These are phyloP conservation scores for Pseudomyrmex concolor DNA, from an alignment of 1,140 invertebrate species.

Conservation along the genomic window DNA sequence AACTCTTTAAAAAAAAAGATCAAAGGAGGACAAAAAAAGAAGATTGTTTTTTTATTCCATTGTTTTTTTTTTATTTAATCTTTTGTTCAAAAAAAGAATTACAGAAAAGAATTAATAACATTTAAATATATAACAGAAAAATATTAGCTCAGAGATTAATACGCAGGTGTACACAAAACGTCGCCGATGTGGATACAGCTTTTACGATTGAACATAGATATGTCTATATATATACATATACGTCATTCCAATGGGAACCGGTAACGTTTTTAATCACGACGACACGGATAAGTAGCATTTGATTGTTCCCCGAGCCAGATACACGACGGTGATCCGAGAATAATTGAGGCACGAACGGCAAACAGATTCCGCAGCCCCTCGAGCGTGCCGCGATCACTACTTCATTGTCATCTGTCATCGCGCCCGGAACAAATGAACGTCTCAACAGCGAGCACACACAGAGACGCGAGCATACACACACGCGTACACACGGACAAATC, in stretches of 20 bases:
- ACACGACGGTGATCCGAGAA: slow-evolving; percentile 84
- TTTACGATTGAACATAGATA: too few species aligned
- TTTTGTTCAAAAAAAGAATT: too few species aligned
- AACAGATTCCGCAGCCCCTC: slow-evolving; percentile 78
- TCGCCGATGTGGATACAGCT: too few species aligned
- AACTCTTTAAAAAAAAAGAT: too few species aligned
- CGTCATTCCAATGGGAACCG: background rate
- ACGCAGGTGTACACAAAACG: too few species aligned
- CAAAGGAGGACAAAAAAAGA: too few species aligned
- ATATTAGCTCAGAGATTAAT: too few species aligned
- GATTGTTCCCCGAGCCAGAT: slow-evolving; percentile 75
- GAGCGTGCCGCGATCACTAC: slow-evolving; percentile 73
- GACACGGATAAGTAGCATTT: slow-evolving; percentile 65
- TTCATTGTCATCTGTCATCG: slow-evolving; percentile 85
- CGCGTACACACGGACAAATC: slow-evolving; percentile 73
- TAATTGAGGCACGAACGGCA: slow-evolving; percentile 83
- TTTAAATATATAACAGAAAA: too few species aligned
- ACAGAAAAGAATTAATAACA: too few species aligned
- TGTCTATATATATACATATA: too few species aligned
- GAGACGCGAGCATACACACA: background rate
- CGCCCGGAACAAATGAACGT: slow-evolving; percentile 81
- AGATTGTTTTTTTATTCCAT: too few species aligned
- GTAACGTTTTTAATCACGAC: slow-evolving; percentile 69
- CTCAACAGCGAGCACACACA: slow-evolving; percentile 72
- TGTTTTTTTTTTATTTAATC: too few species aligned